Evolutionary conservation across 2,888 invertebrate genomes (phyloP), one percentile per base, ranked within the genome.

Genomic region (Aromia moschata): DNA sequence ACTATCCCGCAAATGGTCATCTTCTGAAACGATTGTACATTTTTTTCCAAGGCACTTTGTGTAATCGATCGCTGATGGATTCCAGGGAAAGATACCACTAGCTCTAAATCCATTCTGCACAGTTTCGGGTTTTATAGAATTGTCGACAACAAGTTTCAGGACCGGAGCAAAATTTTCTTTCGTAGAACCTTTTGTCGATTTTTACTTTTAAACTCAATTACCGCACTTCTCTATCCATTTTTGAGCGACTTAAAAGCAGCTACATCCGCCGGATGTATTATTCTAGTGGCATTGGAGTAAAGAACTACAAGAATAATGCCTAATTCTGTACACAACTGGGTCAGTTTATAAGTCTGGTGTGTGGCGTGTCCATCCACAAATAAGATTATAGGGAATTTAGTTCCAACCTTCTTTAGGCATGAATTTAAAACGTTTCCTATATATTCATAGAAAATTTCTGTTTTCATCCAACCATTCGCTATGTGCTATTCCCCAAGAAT

Each of bases 121-220:
- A 5, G 9, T 25, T 58, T 63, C 46, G 38, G 55, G 37, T 5
- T 31, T 41, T 1, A 53, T 7, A 9, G 38, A 36, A 49, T 41
- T 54, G n/a, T 31, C 40, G 18, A 57, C 37, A 14, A 57, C 49
- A 1, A n/a, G 7, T 49, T 49, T 53, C 9, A 57, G 12, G 10
- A 47, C n/a, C n/a, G n/a, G n/a, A n/a, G n/a, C n/a, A n/a, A n/a
- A n/a, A n/a, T n/a, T n/a, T n/a, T n/a, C 17, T 40, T 10, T 9
- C 15, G 52, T 56, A 53, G 41, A 18, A 51, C 52, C 36, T 56
- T 46, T 55, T 44, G 56, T 25, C 47, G 66, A 57, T 70, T 68
- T 43, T 5, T 65, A 52, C 63, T 67, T 56, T 75, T 76, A 66
- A 56, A 68, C 2, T 70, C 66, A 71, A 69, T 64, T 1, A 73